These are phyloP conservation scores for Protonibea diacanthus DNA, from an alignment of 2,797 vertebrate species.

Conservation along the genomic window DNA sequence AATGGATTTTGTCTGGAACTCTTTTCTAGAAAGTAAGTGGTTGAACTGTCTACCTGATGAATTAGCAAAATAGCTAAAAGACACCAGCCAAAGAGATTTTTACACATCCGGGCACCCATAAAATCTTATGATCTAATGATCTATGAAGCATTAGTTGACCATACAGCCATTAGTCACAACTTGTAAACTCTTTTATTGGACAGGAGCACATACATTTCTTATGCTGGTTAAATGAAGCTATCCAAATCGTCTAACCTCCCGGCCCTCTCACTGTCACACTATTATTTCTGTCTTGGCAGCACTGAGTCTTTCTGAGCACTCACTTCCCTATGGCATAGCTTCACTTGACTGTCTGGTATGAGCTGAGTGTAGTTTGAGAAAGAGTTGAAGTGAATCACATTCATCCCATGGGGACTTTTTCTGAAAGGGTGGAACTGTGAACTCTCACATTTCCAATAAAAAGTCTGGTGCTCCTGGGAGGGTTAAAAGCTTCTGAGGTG, in stretches of 20 bases:
- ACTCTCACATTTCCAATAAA: conserved; percentile 56
- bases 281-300: conserved; percentile 26
- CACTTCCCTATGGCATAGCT: conserved; percentile 32
- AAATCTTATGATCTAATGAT: neutral
- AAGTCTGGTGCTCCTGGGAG: conserved; percentile 11
- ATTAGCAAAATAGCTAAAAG: neutral
- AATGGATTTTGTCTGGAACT: neutral
- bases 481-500: conserved; percentile 21
- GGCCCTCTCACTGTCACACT: conserved; percentile 3
- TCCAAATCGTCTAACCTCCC: neutral
- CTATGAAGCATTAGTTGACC: neutral
- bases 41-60: conserved; percentile 7
- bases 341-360: conserved; percentile 25
- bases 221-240: neutral
- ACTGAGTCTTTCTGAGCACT: conserved; percentile 9
- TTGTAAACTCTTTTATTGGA: neutral
- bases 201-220: neutral
- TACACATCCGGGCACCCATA: neutral
- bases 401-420: conserved; percentile 35
- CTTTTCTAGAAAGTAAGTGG: neutral
- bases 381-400: conserved; percentile 51
- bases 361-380: conserved; percentile 1
- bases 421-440: conserved; percentile 52
- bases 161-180: neutral
- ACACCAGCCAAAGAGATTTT: neutral